phyloP scores from a whole-genome alignment of 1,140 invertebrate species.

The Venustaconcha ellipsiformis region DNA sequence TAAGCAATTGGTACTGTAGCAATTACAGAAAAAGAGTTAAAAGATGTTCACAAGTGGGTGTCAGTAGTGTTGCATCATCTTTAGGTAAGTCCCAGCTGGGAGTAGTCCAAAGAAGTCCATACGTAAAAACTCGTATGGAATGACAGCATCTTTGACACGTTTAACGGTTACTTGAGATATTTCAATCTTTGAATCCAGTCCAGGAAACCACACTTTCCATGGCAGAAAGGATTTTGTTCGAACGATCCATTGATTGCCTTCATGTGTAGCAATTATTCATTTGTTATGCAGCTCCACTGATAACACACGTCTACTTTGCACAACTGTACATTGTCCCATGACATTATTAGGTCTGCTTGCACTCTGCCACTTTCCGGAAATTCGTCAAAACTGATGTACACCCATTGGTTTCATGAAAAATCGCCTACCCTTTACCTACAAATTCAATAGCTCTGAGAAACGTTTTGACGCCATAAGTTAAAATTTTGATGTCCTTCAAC shows the following conservation, averaged over 20 bases:
- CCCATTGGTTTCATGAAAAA: neutral
- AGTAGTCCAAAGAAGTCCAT: constrained; percentile 55
- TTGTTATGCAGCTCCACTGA: constrained; percentile 10
- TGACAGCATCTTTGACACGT: constrained; percentile 31
- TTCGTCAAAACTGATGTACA: neutral
- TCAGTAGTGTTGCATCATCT: constrained; percentile 53
- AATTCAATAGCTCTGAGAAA: constrained; percentile 12
- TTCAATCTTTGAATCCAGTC: constrained; percentile 25
- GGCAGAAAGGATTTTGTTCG: constrained; percentile 27
- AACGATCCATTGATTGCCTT: constrained; percentile 30
- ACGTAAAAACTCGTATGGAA: constrained; percentile 45
- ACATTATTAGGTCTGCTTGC: constrained; percentile 2
- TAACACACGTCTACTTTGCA: constrained; percentile 19
- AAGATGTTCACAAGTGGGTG: constrained; percentile 44
- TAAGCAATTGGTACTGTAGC: constrained; percentile 23
- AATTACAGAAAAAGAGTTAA: constrained; percentile 22
- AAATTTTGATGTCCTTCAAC: neutral
- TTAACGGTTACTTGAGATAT: constrained; percentile 29
- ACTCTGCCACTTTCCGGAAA: neutral
- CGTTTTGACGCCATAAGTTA: neutral
- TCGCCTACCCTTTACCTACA: neutral
- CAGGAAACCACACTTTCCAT: constrained; percentile 33
- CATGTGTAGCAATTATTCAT: constrained; percentile 31
- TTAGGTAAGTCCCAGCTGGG: constrained; percentile 39
- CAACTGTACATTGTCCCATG: constrained; percentile 9